Conservation (phyloP, 2,888 invertebrate species). For the Drosophila rubida region DNA sequence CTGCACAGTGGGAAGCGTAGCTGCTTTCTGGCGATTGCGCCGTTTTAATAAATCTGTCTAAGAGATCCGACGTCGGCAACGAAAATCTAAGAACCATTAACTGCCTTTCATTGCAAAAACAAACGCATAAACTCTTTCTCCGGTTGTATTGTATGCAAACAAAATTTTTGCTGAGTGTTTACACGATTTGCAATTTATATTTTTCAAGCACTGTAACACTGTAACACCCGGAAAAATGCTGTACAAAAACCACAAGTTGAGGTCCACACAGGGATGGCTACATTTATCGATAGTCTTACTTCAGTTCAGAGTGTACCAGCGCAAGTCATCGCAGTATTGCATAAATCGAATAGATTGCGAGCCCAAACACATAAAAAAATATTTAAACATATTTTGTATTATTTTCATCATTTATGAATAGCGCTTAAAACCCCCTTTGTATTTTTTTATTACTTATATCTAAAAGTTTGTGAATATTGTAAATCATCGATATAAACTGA, state of each 20-base stretch:
- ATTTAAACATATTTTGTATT: too few relatives aligned
- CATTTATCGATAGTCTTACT: slow-evolving; percentile 40
- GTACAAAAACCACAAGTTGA: slow-evolving; percentile 63
- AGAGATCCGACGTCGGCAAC: slow-evolving; percentile 59
- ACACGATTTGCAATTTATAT: slow-evolving; percentile 62
- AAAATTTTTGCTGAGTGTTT: slow-evolving; percentile 38
- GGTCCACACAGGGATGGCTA: slow-evolving; percentile 58
- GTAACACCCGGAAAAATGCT: slow-evolving; percentile 76
- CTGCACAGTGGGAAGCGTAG: slow-evolving; percentile 54
- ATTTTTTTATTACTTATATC: neutral
- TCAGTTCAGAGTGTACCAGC: slow-evolving; percentile 2
- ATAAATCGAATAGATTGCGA: slow-evolving; percentile 2
- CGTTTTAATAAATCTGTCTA: slow-evolving; percentile 58
- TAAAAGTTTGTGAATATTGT: neutral
- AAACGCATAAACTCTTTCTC: slow-evolving; percentile 27
- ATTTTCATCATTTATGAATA: neutral
- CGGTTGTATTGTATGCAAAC: slow-evolving; percentile 23
- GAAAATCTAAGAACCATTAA: slow-evolving; percentile 60
- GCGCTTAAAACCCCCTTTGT: too few relatives aligned
- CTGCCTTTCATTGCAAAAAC: slow-evolving; percentile 64
- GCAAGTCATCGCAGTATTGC: neutral
- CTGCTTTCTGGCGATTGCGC: slow-evolving; percentile 52
- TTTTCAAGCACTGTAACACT: slow-evolving; percentile 73
- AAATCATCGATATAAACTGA: neutral
- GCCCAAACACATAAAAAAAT: neutral